These are phyloP conservation scores for Phalera bucephala DNA, from an alignment of 2,888 invertebrate species.

Conservation along the genomic window DNA sequence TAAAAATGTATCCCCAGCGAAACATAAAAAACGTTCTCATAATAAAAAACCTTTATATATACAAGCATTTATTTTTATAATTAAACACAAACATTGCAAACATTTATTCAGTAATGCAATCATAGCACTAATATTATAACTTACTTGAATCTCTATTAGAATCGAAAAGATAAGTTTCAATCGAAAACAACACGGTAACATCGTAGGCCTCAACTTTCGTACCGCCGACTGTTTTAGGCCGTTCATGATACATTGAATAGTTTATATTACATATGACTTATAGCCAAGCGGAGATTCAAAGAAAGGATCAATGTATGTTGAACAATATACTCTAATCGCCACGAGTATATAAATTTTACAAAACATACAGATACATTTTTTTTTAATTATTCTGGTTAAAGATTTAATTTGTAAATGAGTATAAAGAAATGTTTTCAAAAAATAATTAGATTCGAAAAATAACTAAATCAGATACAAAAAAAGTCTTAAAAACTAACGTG, in stretches of 20 bases:
- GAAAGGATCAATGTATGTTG: conserved; percentile 37
- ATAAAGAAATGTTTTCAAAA: too few species aligned
- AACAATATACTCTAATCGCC: too few species aligned
- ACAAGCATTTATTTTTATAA: conserved; percentile 82
- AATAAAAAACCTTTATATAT: conserved; percentile 51
- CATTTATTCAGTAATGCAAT: conserved; percentile 75
- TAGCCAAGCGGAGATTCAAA: conserved; percentile 47
- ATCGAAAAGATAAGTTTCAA: conserved; percentile 51
- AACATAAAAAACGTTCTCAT: too few species aligned
- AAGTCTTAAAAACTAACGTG: too few species aligned
- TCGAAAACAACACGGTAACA: conserved; percentile 43
- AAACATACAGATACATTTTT: too few species aligned
- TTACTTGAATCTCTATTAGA: conserved; percentile 73
- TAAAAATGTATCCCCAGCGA: too few species aligned
- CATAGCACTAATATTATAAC: conserved; percentile 75
- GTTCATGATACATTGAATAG: conserved; percentile 28
- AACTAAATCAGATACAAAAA: too few species aligned
- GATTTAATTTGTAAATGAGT: too few species aligned
- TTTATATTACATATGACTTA: conserved; percentile 37
- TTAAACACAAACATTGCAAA: conserved; percentile 79
- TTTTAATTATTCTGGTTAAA: too few species aligned
- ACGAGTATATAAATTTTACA: too few species aligned
- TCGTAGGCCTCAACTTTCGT: conserved; percentile 40
- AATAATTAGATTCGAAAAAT: too few species aligned
- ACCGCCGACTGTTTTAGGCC: conserved; percentile 33